Evolutionary conservation across 2,888 invertebrate species (phyloP), one percentile per base, ranked within the genome.

Genomic region (Dermolepida albohirtum): DNA sequence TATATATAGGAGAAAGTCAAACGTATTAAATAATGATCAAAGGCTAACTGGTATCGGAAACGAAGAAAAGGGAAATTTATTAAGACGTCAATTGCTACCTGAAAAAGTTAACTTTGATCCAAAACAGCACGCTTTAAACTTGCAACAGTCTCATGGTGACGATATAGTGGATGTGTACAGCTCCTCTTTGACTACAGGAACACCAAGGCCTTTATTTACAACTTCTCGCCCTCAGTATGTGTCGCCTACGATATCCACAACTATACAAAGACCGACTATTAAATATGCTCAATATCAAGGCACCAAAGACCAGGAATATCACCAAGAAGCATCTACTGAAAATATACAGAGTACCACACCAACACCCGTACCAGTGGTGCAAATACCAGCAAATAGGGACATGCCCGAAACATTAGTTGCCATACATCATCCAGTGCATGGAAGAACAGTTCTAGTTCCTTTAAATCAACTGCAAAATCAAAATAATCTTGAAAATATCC

Each of bases 141-240:
- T 88, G 8, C 87, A 87, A 73, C 90, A 90, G 77, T 87, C 87
- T 0, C 83, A 85, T 16, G 89, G 88, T 10, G 89, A 89, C 73
- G 92, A 92, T 77, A 86, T 88, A 2, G 86, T 89, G 1, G 91
- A 91, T 74, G 89, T 91, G 0, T 92, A 91, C 72, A 90, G 90
- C 39, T 87, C 88, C 40, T 88, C 90, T 22, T 81, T 89, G 11
- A 89, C 89, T 0, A 88, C 88, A 14, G 88, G 87, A 66, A 87
- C 89, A 27, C 87, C 90, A 5, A 83, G 91, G 39, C 91, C 90
- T 0, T 79, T 91, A 12, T 91, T 91, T 74, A 90, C 90, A 0
- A 91, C 90, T 0, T 88, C 89, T 0, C 87, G 89, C 22, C 86
- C 90, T 0, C 84, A 89, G 75, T 78, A 88, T 29, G 81, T 88